Conservation (phyloP, 2,888 invertebrate genomes). For the Endomychus coccineus region DNA sequence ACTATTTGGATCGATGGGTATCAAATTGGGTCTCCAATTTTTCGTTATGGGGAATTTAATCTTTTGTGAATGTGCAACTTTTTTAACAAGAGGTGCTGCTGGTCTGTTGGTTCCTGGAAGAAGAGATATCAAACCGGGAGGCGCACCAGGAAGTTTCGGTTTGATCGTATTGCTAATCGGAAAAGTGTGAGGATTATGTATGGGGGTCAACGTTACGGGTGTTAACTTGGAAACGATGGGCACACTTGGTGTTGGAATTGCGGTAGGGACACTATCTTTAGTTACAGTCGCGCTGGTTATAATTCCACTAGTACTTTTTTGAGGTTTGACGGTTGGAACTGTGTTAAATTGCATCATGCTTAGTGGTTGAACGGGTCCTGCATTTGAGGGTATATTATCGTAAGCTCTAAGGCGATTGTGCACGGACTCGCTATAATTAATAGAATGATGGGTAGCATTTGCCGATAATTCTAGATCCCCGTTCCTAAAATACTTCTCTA, state of each 20-base stretch:
- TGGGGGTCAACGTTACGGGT: slow-evolving; percentile 22
- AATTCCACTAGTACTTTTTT: slow-evolving; percentile 32
- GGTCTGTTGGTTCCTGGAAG: slow-evolving; percentile 35
- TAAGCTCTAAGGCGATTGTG: slow-evolving; percentile 70
- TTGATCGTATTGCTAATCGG: no score
- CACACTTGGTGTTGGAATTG: slow-evolving; percentile 5
- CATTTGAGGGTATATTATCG: slow-evolving; percentile 51
- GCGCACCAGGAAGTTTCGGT: slow-evolving; percentile 24
- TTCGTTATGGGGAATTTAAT: slow-evolving; percentile 50
- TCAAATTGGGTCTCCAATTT: slow-evolving; percentile 64
- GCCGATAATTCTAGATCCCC: slow-evolving; percentile 70
- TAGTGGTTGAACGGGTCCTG: slow-evolving; percentile 31
- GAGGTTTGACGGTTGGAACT: slow-evolving; percentile 22
- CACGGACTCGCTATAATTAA: slow-evolving; percentile 72
- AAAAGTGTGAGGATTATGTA: slow-evolving; percentile 5
- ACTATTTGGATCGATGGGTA: slow-evolving; percentile 51
- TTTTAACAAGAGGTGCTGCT: slow-evolving; percentile 31
- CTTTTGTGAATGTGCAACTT: slow-evolving; percentile 39
- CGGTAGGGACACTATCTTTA: no score
- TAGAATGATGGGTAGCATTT: slow-evolving; percentile 65
- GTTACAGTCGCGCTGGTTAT: no score
- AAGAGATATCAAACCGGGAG: slow-evolving; percentile 40
- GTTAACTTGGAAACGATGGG: slow-evolving; percentile 21
- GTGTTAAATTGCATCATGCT: slow-evolving; percentile 36
- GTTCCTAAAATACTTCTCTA: slow-evolving; percentile 77